A percentile compares a stretch with the other conserved stretches of the same genome.
phyloP scores from a whole-genome alignment of 2,113 vertebrate genomes.

The Rhagologus leucostigma region DNA sequence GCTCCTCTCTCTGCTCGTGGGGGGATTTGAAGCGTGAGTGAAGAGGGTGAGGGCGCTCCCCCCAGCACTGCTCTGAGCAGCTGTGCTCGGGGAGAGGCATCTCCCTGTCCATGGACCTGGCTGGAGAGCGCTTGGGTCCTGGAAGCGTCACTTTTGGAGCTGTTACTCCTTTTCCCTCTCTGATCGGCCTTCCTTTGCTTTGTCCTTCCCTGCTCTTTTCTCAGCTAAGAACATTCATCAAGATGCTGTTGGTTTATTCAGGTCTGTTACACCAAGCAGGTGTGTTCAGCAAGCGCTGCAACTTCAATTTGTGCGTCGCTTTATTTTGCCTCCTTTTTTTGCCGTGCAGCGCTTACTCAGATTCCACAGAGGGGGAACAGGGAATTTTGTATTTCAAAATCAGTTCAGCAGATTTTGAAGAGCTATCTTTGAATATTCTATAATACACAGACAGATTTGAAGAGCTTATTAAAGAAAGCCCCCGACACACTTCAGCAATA shows the following conservation, averaged over 20 bases:
- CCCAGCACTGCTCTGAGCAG: fast-evolving
- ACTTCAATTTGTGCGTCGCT: not conserved
- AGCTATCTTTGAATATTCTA: constrained; percentile 66
- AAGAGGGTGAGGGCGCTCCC: not conserved
- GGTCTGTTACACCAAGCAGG: not conserved
- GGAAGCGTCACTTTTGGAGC: fast-evolving
- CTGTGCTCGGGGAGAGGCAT: not conserved
- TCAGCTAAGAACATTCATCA: not conserved
- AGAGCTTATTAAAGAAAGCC: constrained; percentile 76
- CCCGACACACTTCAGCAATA: constrained; percentile 76
- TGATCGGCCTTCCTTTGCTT: not conserved
- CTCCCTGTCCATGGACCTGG: fast-evolving
- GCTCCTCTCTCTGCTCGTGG: not conserved
- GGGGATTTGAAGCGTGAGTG: not conserved
- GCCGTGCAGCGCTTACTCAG: fast-evolving
- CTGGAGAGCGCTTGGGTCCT: fast-evolving
- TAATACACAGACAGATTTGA: constrained; percentile 72
- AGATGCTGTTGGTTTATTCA: not conserved
- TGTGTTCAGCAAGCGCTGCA: not conserved
- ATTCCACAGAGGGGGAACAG: not conserved
- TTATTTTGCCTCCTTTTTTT: not conserved
- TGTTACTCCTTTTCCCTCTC: not conserved
- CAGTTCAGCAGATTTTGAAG: constrained; percentile 31
- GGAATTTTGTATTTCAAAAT: constrained; percentile 36
- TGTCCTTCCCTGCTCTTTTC: not conserved